Conservation (phyloP, 2,797 vertebrate species). For the Gobionotothen gibberifrons region DNA sequence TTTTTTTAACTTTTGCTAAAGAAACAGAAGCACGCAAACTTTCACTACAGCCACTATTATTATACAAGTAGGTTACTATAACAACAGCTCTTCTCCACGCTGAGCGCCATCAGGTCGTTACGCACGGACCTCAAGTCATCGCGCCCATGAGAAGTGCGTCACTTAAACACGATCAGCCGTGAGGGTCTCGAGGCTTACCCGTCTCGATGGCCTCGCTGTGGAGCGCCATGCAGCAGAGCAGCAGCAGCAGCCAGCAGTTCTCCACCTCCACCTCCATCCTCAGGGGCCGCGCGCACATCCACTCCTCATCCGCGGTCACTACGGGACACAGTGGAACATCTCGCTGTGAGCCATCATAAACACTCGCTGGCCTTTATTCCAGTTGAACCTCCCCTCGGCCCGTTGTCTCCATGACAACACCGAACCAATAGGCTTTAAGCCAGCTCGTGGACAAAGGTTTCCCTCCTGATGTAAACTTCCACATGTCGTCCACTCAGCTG, state of each 20-base stretch:
- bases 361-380: conserved; percentile 50
- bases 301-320: background rate
- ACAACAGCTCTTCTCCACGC: background rate
- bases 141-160: background rate
- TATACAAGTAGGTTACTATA: background rate
- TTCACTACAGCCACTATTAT: no score
- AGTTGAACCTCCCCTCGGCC: conserved; percentile 40
- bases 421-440: conserved; percentile 33
- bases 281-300: background rate
- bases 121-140: background rate
- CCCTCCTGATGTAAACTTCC: background rate
- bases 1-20: background rate
- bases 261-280: conserved; percentile 64
- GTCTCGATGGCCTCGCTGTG: conserved; percentile 79
- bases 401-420: conserved; percentile 74
- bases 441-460: background rate
- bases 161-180: background rate
- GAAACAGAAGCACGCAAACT: background rate
- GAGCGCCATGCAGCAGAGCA: conserved; percentile 57
- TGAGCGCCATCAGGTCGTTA: background rate
- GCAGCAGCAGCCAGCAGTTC: conserved; percentile 63
- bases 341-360: conserved; percentile 40
- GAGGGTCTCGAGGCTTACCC: conserved; percentile 65
- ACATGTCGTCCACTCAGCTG: background rate
- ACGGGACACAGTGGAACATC: background rate